phyloP scores from a whole-genome alignment of 1,140 invertebrate species.

The Lysiphlebus fabarum region DNA sequence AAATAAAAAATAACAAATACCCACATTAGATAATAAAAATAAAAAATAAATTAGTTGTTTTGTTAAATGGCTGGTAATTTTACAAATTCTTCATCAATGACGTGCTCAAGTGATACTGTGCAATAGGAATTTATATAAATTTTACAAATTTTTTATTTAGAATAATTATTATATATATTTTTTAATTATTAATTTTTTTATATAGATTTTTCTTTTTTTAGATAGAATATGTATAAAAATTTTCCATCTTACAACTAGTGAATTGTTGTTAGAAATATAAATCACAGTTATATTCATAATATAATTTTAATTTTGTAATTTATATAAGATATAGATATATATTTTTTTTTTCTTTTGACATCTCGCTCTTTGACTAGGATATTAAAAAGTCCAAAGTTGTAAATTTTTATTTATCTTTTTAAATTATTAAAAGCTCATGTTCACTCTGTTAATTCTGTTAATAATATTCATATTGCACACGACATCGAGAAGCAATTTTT shows the following conservation, averaged over 20 bases:
- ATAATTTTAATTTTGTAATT: constrained; percentile 7
- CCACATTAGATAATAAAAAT: constrained; percentile 11
- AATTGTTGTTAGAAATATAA: constrained; percentile 34
- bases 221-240: constrained; percentile 28
- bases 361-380: constrained; percentile 35
- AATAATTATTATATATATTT: constrained; percentile 8
- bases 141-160: constrained; percentile 7
- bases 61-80: constrained; percentile 34
- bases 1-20: constrained; percentile 10
- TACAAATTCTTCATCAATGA: constrained; percentile 34
- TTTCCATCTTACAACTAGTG: constrained; percentile 39
- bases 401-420: background rate
- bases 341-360: background rate
- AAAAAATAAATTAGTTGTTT: constrained; percentile 29
- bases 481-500: background rate
- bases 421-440: constrained; percentile 38
- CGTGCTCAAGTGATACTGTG: constrained; percentile 36
- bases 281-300: constrained; percentile 36
- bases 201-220: constrained; percentile 14
- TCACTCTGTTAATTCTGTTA: constrained; percentile 12
- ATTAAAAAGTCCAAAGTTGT: constrained; percentile 8
- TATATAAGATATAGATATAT: constrained; percentile 6
- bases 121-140: constrained; percentile 37
- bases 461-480: background rate
- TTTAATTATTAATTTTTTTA: constrained; percentile 5